Base-by-base conservation (phyloP, 2,888 invertebrate species). In the Pelosia muscerda region DNA sequence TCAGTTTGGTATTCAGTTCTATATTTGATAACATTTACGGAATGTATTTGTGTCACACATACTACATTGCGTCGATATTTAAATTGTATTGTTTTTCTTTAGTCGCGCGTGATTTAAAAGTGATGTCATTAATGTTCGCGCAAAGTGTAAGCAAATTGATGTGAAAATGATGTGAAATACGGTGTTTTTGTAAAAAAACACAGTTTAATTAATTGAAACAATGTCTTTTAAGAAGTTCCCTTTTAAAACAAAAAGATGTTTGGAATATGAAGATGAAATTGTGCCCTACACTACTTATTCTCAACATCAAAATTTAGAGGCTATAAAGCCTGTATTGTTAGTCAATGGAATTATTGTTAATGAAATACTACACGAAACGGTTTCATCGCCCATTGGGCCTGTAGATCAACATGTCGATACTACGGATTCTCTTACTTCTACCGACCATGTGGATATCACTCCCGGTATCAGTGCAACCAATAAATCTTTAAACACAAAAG, bases 1-100 rank as follows among this genome's bases (percentile, higher is more conserved):
- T 73, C 65, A 63, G 71, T 74, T 77, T 58, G 63, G 25, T 71
- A 64, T 79, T 77, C 62, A 72, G 59, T 76, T 69, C 23, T 38
- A 9, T 56, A 19, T 63, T 73, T 69, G 64, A 72, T 69, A 71
- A 22, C 71, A 65, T 62, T 67, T 65, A 57, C 66, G n/a, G n/a
- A n/a, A 8, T 49, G n/a, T 15, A 19, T 49, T 19, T 49, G 49
- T 49, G n/a, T 49, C 19, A 6, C 42, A 42, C 49, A 9, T 15
- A 49, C 6, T n/a, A 60, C 59, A 64, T 72, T 69, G 22, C 26
- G 60, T 38, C 42, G 55, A 56, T 71, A 68, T 70, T 61, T 63
- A 34, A 65, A 63, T 59, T 53, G 10, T 13, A 63, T 56, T 54
- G 58, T 70, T 56, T 57, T 62, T 67, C 54, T 42, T 10, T 28